These are phyloP conservation scores for Alligator sinensis DNA, from an alignment of 2,113 vertebrate genomes.

Conservation along the genomic window DNA sequence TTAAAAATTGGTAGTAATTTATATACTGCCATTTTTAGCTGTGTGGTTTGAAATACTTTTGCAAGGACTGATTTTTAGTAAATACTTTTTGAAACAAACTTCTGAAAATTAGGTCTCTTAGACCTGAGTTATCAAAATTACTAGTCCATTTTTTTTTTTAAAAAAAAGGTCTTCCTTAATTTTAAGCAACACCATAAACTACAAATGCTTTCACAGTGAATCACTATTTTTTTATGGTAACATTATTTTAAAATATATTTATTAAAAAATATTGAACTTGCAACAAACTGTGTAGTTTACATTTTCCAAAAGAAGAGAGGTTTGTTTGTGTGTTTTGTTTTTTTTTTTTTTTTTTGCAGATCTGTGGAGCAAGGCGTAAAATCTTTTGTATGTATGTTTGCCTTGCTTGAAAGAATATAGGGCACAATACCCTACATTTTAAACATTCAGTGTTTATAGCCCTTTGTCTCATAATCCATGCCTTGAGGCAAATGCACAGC, in stretches of 20 bases:
- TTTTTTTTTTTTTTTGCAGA: not conserved
- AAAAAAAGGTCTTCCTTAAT: not conserved
- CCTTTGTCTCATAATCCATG: slow-evolving; percentile 25
- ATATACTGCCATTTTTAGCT: not conserved
- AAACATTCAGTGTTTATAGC: slow-evolving; percentile 3
- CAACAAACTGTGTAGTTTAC: not conserved
- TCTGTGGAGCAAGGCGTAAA: not conserved
- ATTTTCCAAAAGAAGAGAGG: not conserved
- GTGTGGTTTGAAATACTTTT: not conserved
- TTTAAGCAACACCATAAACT: not conserved
- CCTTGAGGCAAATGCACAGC: slow-evolving; percentile 51
- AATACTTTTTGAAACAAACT: not conserved
- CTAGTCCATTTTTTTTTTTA: not conserved
- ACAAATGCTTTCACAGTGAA: not conserved
- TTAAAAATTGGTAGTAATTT: rapidly evolving
- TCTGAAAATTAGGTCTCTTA: not conserved
- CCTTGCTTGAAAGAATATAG: not conserved
- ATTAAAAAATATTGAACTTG: not conserved
- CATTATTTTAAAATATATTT: not conserved
- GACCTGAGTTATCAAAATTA: not conserved
- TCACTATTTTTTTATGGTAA: not conserved
- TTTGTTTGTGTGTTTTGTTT: not conserved
- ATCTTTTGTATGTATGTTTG: rapidly evolving
- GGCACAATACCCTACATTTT: not conserved
- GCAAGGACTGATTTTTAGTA: not conserved